Base-by-base conservation (phyloP, 2,113 vertebrate species). In the Cyrtonyx montezumae region DNA sequence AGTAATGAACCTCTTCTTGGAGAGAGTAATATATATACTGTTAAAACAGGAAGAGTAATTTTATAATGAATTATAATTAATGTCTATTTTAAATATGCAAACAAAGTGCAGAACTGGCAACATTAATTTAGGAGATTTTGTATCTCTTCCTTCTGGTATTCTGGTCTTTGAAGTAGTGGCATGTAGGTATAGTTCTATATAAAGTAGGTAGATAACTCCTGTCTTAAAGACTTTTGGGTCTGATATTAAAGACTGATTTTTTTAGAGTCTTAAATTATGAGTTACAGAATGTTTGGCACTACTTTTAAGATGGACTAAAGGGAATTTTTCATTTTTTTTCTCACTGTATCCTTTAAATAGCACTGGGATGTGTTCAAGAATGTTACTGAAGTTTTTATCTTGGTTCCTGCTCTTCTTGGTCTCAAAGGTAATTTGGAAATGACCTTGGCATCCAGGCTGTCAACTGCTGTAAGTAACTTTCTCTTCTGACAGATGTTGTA, bases 351-450 rank as follows among this genome's bases (percentile, higher is more conserved):
- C 32, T 81, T 96, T 86, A 13, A 73, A 45, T 97, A 99, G 99
- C 99, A 99, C 30, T 99, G 99, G 99, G 98, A 99, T 82, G 99
- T 99, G 5, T 99, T 99, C 97, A 98, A 96, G 97, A 98, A 98
- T 90, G 98, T 99, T 91, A 99, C 98, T 6, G 99, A 99, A 98
- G 99, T 99, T 93, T 99, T 99, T 97, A 99, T 99, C 96, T 97
- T 99, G 96, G 99, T 99, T 79, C 99, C 99, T 23, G 99, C 99
- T 21, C 98, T 99, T 80, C 98, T 99, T 70, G 99, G 99, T 63
- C 98, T 99, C 82, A 99, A 99, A 97, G 99, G 99, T 28, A 99
- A 99, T 96, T 97, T 99, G 96, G 99, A 99, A 98, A 99, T 99
- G 99, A 99, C 99, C 2, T 96, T 99, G 94, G 99, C 99, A n/a